Percentiles rank a stretch among this genome's conserved stretches.
Conservation (phyloP, 53 echinoderm and acorn worm species). For the Temnopleurus reevesii region DNA sequence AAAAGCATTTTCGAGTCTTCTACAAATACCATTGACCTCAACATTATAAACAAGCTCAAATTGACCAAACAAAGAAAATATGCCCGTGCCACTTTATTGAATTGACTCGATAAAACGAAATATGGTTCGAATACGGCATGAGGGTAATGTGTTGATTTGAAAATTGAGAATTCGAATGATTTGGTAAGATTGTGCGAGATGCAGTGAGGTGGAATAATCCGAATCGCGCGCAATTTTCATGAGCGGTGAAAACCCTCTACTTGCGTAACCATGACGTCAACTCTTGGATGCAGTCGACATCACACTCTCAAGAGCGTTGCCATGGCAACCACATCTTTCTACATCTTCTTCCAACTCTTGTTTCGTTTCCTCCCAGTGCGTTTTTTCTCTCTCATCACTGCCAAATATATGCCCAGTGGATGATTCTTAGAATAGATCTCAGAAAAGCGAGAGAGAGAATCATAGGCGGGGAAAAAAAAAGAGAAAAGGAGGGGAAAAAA, state of each 20-base stretch:
- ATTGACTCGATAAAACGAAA: not conserved
- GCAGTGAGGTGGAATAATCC: constrained; percentile 6
- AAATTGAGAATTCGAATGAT: not conserved
- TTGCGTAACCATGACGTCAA: constrained; percentile 59
- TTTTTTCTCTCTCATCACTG: not conserved
- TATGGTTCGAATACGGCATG: not conserved
- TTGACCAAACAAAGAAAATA: not conserved
- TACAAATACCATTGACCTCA: not conserved
- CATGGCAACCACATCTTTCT: constrained; percentile 32
- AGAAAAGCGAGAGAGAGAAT: not conserved
- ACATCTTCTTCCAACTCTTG: not conserved
- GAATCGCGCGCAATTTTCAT: not conserved
- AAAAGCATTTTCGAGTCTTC: not conserved
- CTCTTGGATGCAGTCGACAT: not conserved
- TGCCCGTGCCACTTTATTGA: not conserved
- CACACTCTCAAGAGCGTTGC: constrained; percentile 3
- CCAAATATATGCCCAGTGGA: constrained; percentile 22
- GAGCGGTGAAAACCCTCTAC: too few species aligned
- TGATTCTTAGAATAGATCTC: not conserved
- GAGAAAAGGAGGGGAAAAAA: not conserved
- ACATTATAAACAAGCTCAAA: not conserved
- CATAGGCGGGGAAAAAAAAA: not conserved
- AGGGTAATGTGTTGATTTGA: too few species aligned
- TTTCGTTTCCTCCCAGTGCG: not conserved
- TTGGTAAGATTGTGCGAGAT: not conserved